Base-by-base conservation (phyloP, 1,140 invertebrate genomes). In the Heliconius eleuchia region DNA sequence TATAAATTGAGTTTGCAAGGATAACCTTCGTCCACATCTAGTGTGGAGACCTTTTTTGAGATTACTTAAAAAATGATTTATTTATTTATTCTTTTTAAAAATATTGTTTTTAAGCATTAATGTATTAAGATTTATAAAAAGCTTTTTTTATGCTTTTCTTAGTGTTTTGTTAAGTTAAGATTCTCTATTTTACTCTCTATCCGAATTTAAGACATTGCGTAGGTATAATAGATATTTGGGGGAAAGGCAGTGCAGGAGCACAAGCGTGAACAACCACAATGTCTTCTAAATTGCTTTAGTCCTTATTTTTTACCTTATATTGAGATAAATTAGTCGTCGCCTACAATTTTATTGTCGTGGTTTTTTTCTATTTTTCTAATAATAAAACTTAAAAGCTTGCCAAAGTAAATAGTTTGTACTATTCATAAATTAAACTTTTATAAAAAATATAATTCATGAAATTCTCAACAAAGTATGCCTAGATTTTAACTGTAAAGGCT, bases 381-480 rank as follows among this genome's bases (percentile, higher is more conserved):
- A 46, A 46, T 46, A 46, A 46, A 46, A 46, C 42, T 46, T 46
- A 46, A 46, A 42, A 46, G 42, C 9, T 46, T 46, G 6, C 34
- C 34, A 34, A 34, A 34, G 34, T 7, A 34, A 34, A 34, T 34
- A 34, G 34, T 34, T 34, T 57, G 0, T 23, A 11, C 55, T 23
- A 57, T 57, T 57, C 23, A 23, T 57, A 57, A 57, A 57, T 57
- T 23, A 57, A 57, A 23, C 55, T 57, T 57, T 57, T 23, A 57
- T 57, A 57, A 18, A 57, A 57, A 57, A n/a, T 57, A 57, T 57
- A 57, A 57, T 57, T 57, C n/a, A 57, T 57, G n/a, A 57, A 57
- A 57, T n/a, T 57, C 19, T 23, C 55, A 57, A 57, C 55, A 57
- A 57, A 57, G n/a, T 57, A 18, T 57, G 55, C 55, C 55, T 23